Evolutionary conservation across 2,888 invertebrate species (phyloP).

Genomic region (Nephrotoma flavescens): DNA sequence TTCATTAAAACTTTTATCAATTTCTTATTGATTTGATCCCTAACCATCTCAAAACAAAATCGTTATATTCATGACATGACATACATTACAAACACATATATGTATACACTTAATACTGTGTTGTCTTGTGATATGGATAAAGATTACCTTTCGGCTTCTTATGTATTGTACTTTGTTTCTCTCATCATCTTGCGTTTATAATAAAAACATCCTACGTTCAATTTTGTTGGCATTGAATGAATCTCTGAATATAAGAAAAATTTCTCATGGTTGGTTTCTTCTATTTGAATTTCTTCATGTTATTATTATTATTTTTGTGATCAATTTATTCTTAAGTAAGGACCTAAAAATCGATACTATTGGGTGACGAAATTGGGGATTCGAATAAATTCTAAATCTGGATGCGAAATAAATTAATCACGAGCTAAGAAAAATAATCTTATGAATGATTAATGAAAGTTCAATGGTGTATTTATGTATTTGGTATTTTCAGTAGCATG

Average conservation of each 20-base stretch:
- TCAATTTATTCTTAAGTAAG: not conserved
- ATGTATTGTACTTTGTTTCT: not conserved
- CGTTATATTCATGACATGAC: no score
- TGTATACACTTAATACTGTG: not conserved
- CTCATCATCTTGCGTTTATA: not conserved
- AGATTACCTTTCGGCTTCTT: not conserved
- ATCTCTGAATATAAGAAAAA: no score
- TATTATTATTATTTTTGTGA: not conserved
- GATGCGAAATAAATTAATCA: not conserved
- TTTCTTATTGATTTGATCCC: no score
- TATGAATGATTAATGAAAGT: not conserved
- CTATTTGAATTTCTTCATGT: not conserved
- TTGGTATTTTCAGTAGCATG: not conserved
- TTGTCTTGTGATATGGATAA: not conserved
- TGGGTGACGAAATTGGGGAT: not conserved
- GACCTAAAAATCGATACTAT: not conserved
- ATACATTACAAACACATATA: not conserved
- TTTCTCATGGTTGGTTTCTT: not conserved
- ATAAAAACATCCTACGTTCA: not conserved
- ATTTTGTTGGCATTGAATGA: not conserved
- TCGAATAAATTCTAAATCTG: not conserved
- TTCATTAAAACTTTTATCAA: no score
- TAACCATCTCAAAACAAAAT: no score
- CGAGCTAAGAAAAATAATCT: not conserved
- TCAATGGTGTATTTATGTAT: not conserved